Evolutionary conservation across 2,797 vertebrate genomes (phyloP), one percentile per base, ranked within the genome.

Genomic region (Sebastes diploproa): DNA sequence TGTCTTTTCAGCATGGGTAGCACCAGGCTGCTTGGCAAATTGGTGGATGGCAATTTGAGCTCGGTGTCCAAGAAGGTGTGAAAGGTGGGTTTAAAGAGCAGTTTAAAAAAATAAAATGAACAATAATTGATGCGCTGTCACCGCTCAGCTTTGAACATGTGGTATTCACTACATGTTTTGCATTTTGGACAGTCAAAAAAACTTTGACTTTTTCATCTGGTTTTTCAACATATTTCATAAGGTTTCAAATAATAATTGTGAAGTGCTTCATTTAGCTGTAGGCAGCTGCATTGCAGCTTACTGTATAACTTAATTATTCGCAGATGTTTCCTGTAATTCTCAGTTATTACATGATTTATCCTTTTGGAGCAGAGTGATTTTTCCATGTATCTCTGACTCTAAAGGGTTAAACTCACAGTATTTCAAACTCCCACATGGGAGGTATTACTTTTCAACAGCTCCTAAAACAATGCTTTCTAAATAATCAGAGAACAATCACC

Each of bases 261-360:
- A 73, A 66, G 14, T 54, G 52, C 59, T 61, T 82, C 18, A 60
- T 56, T 79, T 60, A 65, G 22, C 61, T 79, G 34, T 11, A 9
- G 42, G 61, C 25, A 50, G 72, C 54, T 75, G 29, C 72, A 78
- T 75, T 84, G 81, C 62, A 66, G 27, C 30, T 83, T 65, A 72
- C 32, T 7, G 66, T 54, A 60, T 55, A 82, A 87, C 30, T 70
- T 72, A 32, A 72, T 89, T 74, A 80, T 68, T 69, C 4, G 4
- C 34, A 63, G 25, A 65, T 55, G 75, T 77, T 86, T 84, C 82
- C 72, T 67, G 66, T 85, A 81, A 78, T 75, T 79, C 70, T 63
- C 29, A n/a, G 29, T 76, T 66, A 77, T 62, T 50, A 65, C 30
- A 69, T 20, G n/a, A 65, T 77, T 77, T 87, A 65, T 62, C 11